Conservation (phyloP, 2,113 vertebrate genomes). For the Sialia sialis region DNA sequence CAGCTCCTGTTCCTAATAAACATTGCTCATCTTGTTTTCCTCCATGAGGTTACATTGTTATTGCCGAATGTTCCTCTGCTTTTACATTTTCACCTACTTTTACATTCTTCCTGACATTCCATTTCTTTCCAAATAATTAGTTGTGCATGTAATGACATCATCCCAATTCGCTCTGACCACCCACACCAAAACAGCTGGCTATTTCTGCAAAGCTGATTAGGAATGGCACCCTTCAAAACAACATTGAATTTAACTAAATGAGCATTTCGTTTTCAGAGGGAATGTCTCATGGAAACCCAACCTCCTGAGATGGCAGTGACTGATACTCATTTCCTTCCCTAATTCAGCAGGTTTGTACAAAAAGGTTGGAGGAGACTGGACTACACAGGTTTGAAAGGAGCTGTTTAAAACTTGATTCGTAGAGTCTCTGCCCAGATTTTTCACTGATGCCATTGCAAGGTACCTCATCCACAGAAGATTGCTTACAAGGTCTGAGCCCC, state of each 20-base stretch:
- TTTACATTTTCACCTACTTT: background rate
- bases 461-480: background rate
- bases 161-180: background rate
- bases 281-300: background rate
- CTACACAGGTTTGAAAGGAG: background rate
- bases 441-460: background rate
- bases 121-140: background rate
- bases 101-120: background rate
- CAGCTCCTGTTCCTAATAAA: background rate
- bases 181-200: background rate
- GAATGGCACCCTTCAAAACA: background rate
- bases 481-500: background rate
- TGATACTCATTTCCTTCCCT: background rate
- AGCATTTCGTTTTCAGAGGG: background rate
- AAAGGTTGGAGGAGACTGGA: background rate
- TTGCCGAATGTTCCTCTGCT: background rate
- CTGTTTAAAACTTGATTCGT: background rate
- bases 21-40: background rate
- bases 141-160: background rate
- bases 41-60: background rate
- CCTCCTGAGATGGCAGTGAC: background rate
- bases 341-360: background rate
- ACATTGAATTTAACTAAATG: background rate
- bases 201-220: background rate
- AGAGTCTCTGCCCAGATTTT: background rate